Base-by-base conservation (phyloP, 2,888 invertebrate species). In the Congeria kusceri region DNA sequence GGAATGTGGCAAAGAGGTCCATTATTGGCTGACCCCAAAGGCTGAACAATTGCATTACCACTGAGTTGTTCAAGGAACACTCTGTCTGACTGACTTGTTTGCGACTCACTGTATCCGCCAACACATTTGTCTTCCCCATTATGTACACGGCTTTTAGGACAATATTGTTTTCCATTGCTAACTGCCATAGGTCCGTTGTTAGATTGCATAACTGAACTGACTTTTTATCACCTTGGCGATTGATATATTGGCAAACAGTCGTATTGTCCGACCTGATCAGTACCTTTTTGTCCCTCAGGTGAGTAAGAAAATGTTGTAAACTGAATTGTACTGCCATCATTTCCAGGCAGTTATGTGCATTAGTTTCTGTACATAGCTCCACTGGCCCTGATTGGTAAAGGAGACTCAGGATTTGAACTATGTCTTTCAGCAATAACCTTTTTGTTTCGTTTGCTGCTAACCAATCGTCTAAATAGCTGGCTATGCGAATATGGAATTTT, bases 391-490 rank as follows among this genome's bases (percentile, higher is more conserved):
- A 20, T 20, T 20, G 49, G 15, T 32, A 62, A 59, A 83, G 74
- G 59, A 77, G 67, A 15, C 15, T 49, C 4, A 49, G 49, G 15
- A 15, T 15, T 20, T 3, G 4, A 5, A 15, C 4, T 49, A 18
- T 9, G 49, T 49, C 15, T 49, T 49, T 3, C 15, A 49, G 5
- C 18, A 49, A 20, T 4, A 49, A 5, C 4, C 4, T 49, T 3
- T 15, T 4, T 9, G 15, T 20, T 49, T 49, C 15, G 49, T 49
- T 49, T 32, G 15, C 7, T 9, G 4, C 4, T 23, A 84, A 29
- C 71, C 80, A 79, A 58, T 79, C 74, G 79, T 79, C 81, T 56
- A 79, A 61, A 39, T 81, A 79, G 3, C 65, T 63, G 44, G 70
- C 69, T 23, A 77, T 29, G 11, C 77, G 59, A 1, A 84, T 23